phyloP scores from a whole-genome alignment of 2,113 vertebrate genomes.

The Chloroceryle aenea region DNA sequence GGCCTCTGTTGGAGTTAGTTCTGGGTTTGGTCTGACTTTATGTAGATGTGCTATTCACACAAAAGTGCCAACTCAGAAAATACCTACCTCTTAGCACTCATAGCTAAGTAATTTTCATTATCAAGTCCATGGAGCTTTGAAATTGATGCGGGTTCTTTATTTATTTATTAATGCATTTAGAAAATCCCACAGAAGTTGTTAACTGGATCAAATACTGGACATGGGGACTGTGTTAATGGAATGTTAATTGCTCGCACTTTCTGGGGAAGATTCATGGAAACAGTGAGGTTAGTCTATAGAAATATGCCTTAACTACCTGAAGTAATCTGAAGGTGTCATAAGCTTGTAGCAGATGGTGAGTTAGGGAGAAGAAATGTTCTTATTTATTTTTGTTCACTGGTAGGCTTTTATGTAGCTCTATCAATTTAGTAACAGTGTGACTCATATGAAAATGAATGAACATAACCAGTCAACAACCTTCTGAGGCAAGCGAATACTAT shows the following conservation, averaged over 20 bases:
- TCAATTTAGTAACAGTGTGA: slow-evolving; percentile 55
- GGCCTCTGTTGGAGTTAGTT: not conserved
- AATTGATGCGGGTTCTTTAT: not conserved
- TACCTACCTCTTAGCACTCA: not conserved
- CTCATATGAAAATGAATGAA: slow-evolving; percentile 35
- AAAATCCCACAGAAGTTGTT: not conserved
- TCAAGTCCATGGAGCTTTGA: not conserved
- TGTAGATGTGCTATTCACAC: not conserved
- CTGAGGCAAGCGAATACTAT: not conserved
- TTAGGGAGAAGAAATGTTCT: slow-evolving; percentile 34
- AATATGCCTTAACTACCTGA: slow-evolving; percentile 13
- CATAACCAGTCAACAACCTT: slow-evolving; percentile 38
- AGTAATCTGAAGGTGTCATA: slow-evolving; percentile 33
- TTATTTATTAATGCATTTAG: not conserved
- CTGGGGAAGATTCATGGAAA: not conserved
- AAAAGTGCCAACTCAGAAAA: not conserved
- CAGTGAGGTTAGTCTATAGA: not conserved
- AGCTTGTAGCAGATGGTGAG: slow-evolving; percentile 58
- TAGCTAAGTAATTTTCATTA: not conserved
- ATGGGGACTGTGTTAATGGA: not conserved
- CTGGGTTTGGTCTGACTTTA: not conserved
- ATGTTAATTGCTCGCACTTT: not conserved
- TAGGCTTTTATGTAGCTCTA: slow-evolving; percentile 27
- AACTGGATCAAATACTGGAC: not conserved
- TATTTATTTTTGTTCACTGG: slow-evolving; percentile 61